Evolutionary conservation across 2,888 invertebrate species (phyloP).

Genomic region (Microplitis deprimator): DNA sequence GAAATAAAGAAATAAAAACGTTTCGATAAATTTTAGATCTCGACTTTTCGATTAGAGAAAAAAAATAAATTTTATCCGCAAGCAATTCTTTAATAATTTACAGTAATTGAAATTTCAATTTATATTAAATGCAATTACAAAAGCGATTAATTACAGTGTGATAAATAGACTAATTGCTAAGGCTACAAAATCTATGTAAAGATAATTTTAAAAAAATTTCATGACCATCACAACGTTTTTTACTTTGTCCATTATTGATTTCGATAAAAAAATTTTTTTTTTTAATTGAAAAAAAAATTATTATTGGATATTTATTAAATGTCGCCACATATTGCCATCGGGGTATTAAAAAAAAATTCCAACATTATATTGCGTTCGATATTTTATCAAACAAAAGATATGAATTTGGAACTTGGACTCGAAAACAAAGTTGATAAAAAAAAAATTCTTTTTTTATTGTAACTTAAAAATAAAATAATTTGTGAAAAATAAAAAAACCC

Average conservation of each 20-base stretch:
- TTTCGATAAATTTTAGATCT: neutral
- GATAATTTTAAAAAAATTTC: neutral
- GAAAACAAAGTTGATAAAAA: neutral
- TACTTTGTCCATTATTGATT: neutral
- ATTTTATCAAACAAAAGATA: neutral
- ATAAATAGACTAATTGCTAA: too few species aligned
- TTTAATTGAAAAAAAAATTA: too few species aligned
- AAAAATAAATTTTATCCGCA: too few species aligned
- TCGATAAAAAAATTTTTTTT: too few species aligned
- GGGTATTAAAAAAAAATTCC: too few species aligned
- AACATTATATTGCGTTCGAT: neutral
- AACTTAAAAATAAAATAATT: neutral
- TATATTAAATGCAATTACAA: neutral
- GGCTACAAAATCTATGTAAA: too few species aligned
- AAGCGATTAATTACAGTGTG: too few species aligned
- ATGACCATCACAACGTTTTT: neutral
- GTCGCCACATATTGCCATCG: too few species aligned
- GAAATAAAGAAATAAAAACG: neutral
- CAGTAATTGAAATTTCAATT: neutral
- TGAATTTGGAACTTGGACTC: neutral
- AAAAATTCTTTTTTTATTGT: neutral
- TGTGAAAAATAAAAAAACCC: neutral
- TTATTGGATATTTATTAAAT: too few species aligned
- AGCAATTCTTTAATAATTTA: too few species aligned
- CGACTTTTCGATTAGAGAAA: too few species aligned